Base-by-base conservation (phyloP, 2,888 invertebrate genomes). In the Cabera pusaria region DNA sequence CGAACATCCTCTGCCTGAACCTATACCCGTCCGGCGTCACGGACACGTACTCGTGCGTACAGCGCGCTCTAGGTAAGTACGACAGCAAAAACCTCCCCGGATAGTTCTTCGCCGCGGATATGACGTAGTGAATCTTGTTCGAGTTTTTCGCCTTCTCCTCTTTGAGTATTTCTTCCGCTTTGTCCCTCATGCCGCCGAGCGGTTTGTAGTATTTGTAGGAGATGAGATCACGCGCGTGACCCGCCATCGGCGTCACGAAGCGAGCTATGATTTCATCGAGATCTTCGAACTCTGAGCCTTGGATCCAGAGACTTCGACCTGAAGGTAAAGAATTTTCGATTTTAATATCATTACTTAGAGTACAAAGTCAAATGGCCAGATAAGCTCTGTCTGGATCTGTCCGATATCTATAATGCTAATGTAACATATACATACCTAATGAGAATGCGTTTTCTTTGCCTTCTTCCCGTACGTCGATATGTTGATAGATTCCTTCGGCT, bases 201-300 rank as follows among this genome's bases (percentile, higher is more conserved):
- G 94, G 92, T 52, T 93, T 92, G 80, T 95, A 98, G 77, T 98
- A 98, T 68, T 97, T 97, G 83, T 97, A 98, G 20, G 93, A 92
- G 31, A 98, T 85, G 19, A 99, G 90, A 69, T 99, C 99, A 1
- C 98, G 91, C 0, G 97, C 97, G 66, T 94, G 95, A 0, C 95
- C 92, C 0, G 98, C 98, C 98, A 99, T 98, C 0, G 99, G 99
- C 43, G 96, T 97, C 2, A 99, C 94, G 81, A 97, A 93, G 5
- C 99, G 93, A 0, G 99, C 98, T 35, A 99, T 96, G 43, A 99
- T 99, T 93, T 99, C 99, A 79, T 99, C 99, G 16, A 99, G 88
- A 83, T 99, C 99, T 86, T 99, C 99, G 78, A 97, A 99, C 68
- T 98, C 98, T 63, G 98, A 96, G 44, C 92, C 93, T 17, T 93